Base-by-base conservation (phyloP, 2,888 invertebrate species). In the Eristalis tenax region DNA sequence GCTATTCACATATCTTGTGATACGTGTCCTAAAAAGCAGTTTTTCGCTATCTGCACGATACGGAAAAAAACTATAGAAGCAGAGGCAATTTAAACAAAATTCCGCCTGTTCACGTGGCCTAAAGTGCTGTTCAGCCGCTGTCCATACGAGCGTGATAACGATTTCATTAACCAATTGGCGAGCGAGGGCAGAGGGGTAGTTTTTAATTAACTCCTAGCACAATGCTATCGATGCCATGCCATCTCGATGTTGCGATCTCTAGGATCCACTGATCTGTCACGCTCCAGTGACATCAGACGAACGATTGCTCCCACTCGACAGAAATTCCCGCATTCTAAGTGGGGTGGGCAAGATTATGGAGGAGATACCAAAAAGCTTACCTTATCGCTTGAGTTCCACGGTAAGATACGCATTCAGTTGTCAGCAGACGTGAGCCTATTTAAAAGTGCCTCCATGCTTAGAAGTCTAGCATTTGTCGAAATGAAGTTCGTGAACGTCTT, bases 401-500 rank as follows among this genome's bases (percentile, higher is more conserved):
- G 2, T 35, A 2, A 28, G 71, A 61, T 71, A 71, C 13, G 23
- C 1, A 23, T 26, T 13, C 26, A 70, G 26, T 57, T 35, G 22
- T 56, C 56, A 13, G 1, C 18, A 2, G n/a, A 4, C 40, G 5
- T 4, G 4, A 15, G n/a, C 56, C 38, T 76, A 76, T 76, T 76
- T 76, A 76, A 76, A 66, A 56, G 75, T 66, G 59, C 18, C 18
- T 57, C 10, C 13, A 15, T 15, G 1, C 15, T 11, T 15, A 35
- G 32, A 18, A 4, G 1, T 13, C 15, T 15, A 43, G 32, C 26
- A 68, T 28, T 81, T 68, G 40, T 28, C 8, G 78, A 63, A 40
- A 86, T 86, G 85, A 82, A 82, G 61, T 65, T 70, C 65, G 26
- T 15, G 28, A 32, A 40, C 18, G 28, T 61, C 63, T 4, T 82